Base-by-base conservation (phyloP, 2,797 vertebrate genomes). In the Sebastes matsubarae region DNA sequence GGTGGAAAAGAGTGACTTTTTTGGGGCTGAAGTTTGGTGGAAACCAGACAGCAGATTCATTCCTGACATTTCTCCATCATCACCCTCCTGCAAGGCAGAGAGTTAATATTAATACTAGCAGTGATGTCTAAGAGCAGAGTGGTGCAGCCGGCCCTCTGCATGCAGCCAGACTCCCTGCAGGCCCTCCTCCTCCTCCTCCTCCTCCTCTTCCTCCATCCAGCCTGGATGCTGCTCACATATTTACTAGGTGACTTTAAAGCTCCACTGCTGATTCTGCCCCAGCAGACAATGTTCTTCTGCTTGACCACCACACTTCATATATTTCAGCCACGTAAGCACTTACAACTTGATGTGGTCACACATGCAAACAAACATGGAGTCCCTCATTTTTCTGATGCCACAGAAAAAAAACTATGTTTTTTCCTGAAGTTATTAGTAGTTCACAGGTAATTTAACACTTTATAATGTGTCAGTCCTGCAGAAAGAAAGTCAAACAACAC, bases 281-380 rank as follows among this genome's bases (percentile, higher is more conserved):
- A 86, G 68, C 78, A 58, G 29, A 72, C 84, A 82, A 82, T 89
- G 27, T 59, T 42, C 79, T 82, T 85, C 87, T 90, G 88, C 85
- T 38, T 76, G 61, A 86, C 83, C 72, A 71, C 64, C 79, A 57
- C 55, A 57, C 85, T 85, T 84, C 65, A 89, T 30, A 67, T 84
- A 81, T 79, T 86, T 87, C 5, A 82, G 84, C 88, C 89, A 90
- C 91, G 87, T 85, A 82, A 84, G 84, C 80, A 65, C 75, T 30
- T 50, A 29, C 66, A 77, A 20, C 72, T 79, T 30, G 57, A 79
- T 20, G 16, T 38, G 72, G 54, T 18, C n/a, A 58, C 61, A 75
- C 70, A 84, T 61, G 66, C 65, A 68, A 67, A 81, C 74, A 84
- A 80, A 88, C 75, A 88, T 83, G 81, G 81, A 85, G 57, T 75